A percentile compares a stretch with the other conserved stretches of the same genome.
These are phyloP conservation scores for Pseudomugil gertrudae DNA, from an alignment of 2,797 vertebrate species.

Conservation along the genomic window DNA sequence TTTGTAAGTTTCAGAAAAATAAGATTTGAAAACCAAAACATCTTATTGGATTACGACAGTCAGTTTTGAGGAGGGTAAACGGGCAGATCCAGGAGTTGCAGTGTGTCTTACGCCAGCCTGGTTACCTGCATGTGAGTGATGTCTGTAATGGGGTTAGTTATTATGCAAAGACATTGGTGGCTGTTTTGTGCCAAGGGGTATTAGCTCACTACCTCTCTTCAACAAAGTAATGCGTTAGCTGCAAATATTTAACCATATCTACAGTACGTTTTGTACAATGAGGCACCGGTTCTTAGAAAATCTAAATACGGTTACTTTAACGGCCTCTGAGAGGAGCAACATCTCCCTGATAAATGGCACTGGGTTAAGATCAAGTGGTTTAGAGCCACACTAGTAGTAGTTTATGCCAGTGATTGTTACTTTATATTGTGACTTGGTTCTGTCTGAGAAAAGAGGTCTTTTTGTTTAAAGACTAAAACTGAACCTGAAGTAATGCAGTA, in stretches of 20 bases:
- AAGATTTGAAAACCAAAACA: slow-evolving; percentile 49
- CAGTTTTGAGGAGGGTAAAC: slow-evolving; percentile 7
- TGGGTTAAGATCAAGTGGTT: not conserved
- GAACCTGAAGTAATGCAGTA: not conserved
- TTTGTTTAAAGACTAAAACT: not conserved
- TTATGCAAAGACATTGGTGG: slow-evolving; percentile 29
- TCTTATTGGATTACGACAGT: slow-evolving; percentile 39
- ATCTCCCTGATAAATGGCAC: slow-evolving; percentile 10
- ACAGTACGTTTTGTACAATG: slow-evolving; percentile 1
- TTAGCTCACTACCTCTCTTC: slow-evolving; percentile 69
- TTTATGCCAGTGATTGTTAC: slow-evolving; percentile 15
- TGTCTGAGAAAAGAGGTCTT: not conserved
- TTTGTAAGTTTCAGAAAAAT: slow-evolving; percentile 46
- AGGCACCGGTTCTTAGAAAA: slow-evolving; percentile 11
- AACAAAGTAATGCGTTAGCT: slow-evolving; percentile 34
- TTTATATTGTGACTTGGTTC: slow-evolving; percentile 16
- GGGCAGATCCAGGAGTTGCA: slow-evolving; percentile 5
- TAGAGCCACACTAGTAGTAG: not conserved
- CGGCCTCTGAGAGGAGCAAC: not conserved
- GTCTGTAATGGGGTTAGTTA: slow-evolving; percentile 16
- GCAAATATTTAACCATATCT: not conserved
- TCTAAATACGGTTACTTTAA: not conserved
- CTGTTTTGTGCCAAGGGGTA: slow-evolving; percentile 26
- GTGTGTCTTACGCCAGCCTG: slow-evolving; percentile 1
- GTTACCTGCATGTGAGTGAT: not conserved